A percentile compares a stretch with the other conserved stretches of the same genome.
These are phyloP conservation scores for Celastrina argiolus DNA, from an alignment of 2,888 invertebrate species.

Conservation along the genomic window DNA sequence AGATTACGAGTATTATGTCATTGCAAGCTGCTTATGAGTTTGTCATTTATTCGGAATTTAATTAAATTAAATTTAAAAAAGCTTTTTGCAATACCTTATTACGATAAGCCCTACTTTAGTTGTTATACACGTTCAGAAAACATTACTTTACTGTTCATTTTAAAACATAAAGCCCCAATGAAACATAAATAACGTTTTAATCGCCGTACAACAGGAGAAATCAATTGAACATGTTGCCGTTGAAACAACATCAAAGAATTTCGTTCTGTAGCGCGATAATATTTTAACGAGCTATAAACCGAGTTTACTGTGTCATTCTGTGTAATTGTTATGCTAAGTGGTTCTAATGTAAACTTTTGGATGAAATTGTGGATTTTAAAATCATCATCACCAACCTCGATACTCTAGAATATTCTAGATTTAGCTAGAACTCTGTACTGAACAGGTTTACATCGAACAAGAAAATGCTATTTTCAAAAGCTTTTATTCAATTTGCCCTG, in stretches of 20 bases:
- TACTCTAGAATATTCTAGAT: no score
- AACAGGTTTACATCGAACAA: no score
- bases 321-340: slow-evolving; percentile 38
- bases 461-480: no score
- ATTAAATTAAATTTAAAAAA: no score
- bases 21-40: no score
- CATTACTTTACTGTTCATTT: background rate
- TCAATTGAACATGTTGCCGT: background rate
- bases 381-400: no score
- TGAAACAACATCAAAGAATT: background rate
- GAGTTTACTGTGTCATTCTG: slow-evolving; percentile 35
- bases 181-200: background rate
- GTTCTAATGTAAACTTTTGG: slow-evolving; percentile 29
- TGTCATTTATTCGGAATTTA: no score
- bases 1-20: no score
- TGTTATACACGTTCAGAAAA: background rate
- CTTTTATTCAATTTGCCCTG: no score
- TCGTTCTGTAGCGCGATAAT: slow-evolving; percentile 19
- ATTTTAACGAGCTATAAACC: slow-evolving; percentile 39
- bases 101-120: no score
- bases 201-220: background rate
- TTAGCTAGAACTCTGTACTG: no score
- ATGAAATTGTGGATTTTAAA: slow-evolving; percentile 12
- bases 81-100: no score
- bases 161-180: background rate